Evolutionary conservation across 2,113 vertebrate species (phyloP), one percentile per base, ranked within the genome.

Genomic region (Collichthys lucidus): DNA sequence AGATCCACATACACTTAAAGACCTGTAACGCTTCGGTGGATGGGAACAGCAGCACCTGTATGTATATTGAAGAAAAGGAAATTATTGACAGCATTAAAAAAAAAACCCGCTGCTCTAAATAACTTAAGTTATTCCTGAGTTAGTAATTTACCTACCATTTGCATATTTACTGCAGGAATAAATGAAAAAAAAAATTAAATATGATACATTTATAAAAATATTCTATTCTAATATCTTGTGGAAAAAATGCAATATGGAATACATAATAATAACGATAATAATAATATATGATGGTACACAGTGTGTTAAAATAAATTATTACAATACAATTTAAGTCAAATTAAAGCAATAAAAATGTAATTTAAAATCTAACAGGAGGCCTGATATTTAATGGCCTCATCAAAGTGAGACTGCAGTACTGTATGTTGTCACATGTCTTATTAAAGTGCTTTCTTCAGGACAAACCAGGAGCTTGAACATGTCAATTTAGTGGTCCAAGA

Each of bases 401-500:
- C 66, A 72, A 83, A 87, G 71, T 69, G 47, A 89, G 78, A 86
- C 79, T 68, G 73, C 66, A 74, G 6, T 50, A 65, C 65, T 84
- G 74, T 78, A 64, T 76, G 77, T 85, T 88, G 85, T 92, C 85
- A 90, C 86, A 80, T 68, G 85, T 82, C 86, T 93, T 92, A 91
- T 93, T 93, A 92, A 85, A 92, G 82, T 67, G 78, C 87, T 87
- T 83, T 87, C 86, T 91, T 87, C 85, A 84, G 92, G 92, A 89
- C 91, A 92, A 88, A 68, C 82, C 87, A 76, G 77, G 61, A 74
- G 82, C 88, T 86, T 79, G 83, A 91, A 94, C 92, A 89, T 94
- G 92, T 93, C 92, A 93, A 94, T 94, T 92, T 90, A 89, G 88
- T 89, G 83, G 91, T 92, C 87, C 71, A 60, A 93, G 90, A 86